These are phyloP conservation scores for Monomorium pharaonis DNA, from an alignment of 1,140 invertebrate genomes.

Conservation along the genomic window DNA sequence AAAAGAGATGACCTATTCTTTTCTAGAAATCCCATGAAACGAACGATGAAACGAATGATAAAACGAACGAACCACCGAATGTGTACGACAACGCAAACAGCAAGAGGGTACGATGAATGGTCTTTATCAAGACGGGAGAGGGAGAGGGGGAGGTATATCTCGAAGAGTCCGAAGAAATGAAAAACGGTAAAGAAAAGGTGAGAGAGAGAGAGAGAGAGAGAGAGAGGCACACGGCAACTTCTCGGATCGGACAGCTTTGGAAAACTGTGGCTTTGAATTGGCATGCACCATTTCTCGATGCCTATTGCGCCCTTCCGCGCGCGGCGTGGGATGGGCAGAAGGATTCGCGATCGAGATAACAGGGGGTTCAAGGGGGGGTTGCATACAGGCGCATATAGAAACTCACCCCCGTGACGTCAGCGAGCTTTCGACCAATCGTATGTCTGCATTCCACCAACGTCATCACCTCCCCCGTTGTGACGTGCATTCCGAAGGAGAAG, in stretches of 20 bases:
- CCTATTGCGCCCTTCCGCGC: slow-evolving; percentile 74
- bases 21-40: slow-evolving; percentile 1
- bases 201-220: slow-evolving; percentile 33
- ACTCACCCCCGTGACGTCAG: slow-evolving; percentile 81
- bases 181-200: slow-evolving; percentile 41
- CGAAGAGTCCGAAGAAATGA: background rate
- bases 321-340: background rate
- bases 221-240: slow-evolving; percentile 76
- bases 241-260: slow-evolving; percentile 82
- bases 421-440: slow-evolving; percentile 79
- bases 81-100: slow-evolving; percentile 2
- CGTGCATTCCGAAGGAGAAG: slow-evolving; percentile 79
- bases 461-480: slow-evolving; percentile 82
- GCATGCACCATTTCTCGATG: slow-evolving; percentile 80
- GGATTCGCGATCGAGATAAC: slow-evolving; percentile 43
- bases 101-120: background rate
- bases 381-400: slow-evolving; percentile 65
- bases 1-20: background rate
- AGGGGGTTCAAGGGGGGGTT: slow-evolving; percentile 65
- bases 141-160: background rate
- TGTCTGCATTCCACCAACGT: slow-evolving; percentile 79
- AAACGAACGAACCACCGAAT: background rate
- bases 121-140: background rate
- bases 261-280: slow-evolving; percentile 84
- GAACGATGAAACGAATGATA: too few species aligned